phyloP scores from a whole-genome alignment of 2,797 vertebrate genomes.

The Sibirionetta formosa region DNA sequence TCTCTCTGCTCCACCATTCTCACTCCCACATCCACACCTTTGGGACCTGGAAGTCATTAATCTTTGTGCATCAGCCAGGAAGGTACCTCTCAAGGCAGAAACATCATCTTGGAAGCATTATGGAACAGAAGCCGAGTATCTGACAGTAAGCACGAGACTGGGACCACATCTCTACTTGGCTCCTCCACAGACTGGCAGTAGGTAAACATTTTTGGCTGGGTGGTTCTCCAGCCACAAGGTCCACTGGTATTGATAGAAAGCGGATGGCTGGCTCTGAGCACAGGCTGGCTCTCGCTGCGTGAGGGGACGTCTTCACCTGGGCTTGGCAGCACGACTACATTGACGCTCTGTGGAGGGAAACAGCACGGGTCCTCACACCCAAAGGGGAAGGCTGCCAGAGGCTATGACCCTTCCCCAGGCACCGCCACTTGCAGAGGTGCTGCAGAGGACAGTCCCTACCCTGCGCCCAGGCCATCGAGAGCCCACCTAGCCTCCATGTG shows the following conservation, averaged over 20 bases:
- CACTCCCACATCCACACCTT: conserved; percentile 64
- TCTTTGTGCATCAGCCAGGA: background rate
- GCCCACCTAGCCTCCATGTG: rapidly evolving
- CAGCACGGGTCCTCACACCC: rapidly evolving
- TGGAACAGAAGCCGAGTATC: background rate
- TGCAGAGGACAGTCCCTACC: background rate
- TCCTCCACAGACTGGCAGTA: background rate
- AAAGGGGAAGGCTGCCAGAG: background rate
- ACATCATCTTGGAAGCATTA: background rate
- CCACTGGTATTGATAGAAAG: background rate
- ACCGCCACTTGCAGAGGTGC: background rate
- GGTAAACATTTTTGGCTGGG: background rate
- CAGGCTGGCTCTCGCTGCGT: rapidly evolving
- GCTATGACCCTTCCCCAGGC: background rate
- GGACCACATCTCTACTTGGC: background rate
- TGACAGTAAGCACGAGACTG: background rate
- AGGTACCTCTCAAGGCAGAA: conserved; percentile 8
- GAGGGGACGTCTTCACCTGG: background rate
- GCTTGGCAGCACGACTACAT: rapidly evolving
- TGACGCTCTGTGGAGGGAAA: rapidly evolving
- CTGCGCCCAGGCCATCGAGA: rapidly evolving
- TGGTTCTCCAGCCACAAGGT: background rate
- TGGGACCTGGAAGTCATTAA: conserved; percentile 21
- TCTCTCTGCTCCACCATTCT: background rate
- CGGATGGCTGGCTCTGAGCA: rapidly evolving